Evolutionary conservation across 2,797 vertebrate genomes (phyloP).

Genomic region (Rallus crepitans): DNA sequence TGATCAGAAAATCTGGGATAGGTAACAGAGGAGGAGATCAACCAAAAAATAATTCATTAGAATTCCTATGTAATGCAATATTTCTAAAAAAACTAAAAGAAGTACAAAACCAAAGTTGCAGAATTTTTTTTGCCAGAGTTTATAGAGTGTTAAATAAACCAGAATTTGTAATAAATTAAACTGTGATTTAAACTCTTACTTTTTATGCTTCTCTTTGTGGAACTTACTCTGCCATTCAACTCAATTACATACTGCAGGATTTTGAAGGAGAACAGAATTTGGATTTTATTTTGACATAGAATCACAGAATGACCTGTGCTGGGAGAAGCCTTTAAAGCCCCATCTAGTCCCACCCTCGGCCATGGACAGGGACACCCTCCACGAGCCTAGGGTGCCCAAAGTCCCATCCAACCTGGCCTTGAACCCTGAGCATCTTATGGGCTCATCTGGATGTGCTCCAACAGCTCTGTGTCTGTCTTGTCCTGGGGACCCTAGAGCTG

Average conservation of each 20-base stretch:
- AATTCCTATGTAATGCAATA: not conserved
- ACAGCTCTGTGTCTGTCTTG: too few species aligned
- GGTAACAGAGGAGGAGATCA: slow-evolving; percentile 39
- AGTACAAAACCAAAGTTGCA: not conserved
- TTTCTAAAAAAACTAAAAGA: slow-evolving; percentile 35
- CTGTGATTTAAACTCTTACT: not conserved
- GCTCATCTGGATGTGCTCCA: too few species aligned
- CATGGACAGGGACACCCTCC: too few species aligned
- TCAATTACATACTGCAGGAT: not conserved
- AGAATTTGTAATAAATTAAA: slow-evolving; percentile 11
- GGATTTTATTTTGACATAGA: not conserved
- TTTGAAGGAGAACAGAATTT: not conserved
- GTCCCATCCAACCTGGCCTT: too few species aligned
- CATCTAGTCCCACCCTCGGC: too few species aligned
- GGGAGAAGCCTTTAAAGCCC: too few species aligned
- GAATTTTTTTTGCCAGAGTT: not conserved
- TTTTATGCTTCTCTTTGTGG: not conserved
- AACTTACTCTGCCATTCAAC: not conserved
- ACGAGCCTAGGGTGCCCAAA: too few species aligned
- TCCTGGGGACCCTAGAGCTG: too few species aligned
- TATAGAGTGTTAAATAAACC: slow-evolving; percentile 24
- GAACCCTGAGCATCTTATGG: too few species aligned
- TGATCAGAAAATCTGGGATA: slow-evolving; percentile 43
- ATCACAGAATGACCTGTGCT: too few species aligned
- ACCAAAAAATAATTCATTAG: slow-evolving; percentile 38